Evolutionary conservation across 2,797 vertebrate species (phyloP).

Genomic region (Lateolabrax maculatus): DNA sequence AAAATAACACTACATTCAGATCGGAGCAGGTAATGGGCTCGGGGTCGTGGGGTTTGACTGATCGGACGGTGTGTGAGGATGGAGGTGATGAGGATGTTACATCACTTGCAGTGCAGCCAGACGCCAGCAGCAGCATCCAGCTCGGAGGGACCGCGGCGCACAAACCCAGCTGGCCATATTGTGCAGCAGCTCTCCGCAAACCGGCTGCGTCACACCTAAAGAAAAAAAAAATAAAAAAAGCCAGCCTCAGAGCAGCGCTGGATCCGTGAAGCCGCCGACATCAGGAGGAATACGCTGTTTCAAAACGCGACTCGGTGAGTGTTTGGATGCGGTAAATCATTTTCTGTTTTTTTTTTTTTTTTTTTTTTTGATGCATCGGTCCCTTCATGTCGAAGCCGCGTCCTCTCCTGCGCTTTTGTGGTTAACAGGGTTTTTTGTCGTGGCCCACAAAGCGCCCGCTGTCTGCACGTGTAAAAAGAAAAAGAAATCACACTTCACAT

Average conservation of each 20-base stretch:
- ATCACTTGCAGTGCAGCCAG: slow-evolving; percentile 78
- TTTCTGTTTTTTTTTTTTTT: background rate
- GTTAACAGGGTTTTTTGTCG: slow-evolving; percentile 15
- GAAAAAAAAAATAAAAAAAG: background rate
- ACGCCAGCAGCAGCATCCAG: slow-evolving; percentile 76
- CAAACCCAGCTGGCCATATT: slow-evolving; percentile 75
- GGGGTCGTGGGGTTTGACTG: background rate
- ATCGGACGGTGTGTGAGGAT: background rate
- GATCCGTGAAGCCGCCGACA: slow-evolving; percentile 22
- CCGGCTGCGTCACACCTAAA: slow-evolving; percentile 81
- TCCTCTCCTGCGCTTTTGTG: slow-evolving; percentile 60
- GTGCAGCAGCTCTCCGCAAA: slow-evolving; percentile 74
- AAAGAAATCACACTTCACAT: background rate
- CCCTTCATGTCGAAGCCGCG: slow-evolving; percentile 33
- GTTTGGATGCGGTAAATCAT: slow-evolving; percentile 15
- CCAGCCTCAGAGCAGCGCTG: slow-evolving; percentile 10
- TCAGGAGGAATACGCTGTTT: slow-evolving; percentile 16
- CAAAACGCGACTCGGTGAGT: slow-evolving; percentile 61
- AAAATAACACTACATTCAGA: background rate
- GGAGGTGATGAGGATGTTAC: slow-evolving; percentile 61
- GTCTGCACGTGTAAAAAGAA: slow-evolving; percentile 5
- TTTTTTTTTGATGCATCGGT: slow-evolving; percentile 18
- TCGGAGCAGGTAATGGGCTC: background rate
- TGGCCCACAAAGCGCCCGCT: slow-evolving; percentile 53
- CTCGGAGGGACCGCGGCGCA: slow-evolving; percentile 59